These are phyloP conservation scores for Parnassius glacialis DNA, from an alignment of 2,888 invertebrate genomes.

Conservation along the genomic window DNA sequence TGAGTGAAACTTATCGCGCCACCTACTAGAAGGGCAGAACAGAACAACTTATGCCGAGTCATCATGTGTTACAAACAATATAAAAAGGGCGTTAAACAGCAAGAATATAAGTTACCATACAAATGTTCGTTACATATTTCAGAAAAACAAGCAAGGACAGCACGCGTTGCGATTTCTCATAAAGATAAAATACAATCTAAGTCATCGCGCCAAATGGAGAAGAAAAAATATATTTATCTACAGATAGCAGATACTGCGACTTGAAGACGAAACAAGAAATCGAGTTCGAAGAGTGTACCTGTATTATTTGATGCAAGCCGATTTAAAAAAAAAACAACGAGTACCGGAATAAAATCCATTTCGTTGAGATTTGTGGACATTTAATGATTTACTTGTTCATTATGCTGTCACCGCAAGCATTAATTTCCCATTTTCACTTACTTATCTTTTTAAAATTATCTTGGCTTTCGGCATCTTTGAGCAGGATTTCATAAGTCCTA, in stretches of 20 bases:
- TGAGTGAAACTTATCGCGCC: too few species aligned
- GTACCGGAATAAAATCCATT: constrained; percentile 20
- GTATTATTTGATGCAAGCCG: constrained; percentile 24
- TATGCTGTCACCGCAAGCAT: constrained; percentile 22
- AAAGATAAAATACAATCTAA: constrained; percentile 79
- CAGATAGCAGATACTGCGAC: constrained; percentile 54
- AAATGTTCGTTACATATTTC: constrained; percentile 44
- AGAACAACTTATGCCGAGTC: too few species aligned
- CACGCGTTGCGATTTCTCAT: constrained; percentile 78
- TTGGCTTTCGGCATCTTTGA: constrained; percentile 12
- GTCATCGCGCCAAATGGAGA: constrained; percentile 70
- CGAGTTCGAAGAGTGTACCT: constrained; percentile 28
- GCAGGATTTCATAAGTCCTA: constrained; percentile 9
- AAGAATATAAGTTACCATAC: constrained; percentile 65
- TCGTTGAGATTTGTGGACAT: constrained; percentile 19
- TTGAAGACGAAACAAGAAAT: constrained; percentile 53
- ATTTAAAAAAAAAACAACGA: constrained; percentile 25
- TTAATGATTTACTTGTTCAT: constrained; percentile 28
- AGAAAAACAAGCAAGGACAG: constrained; percentile 63
- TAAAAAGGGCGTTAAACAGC: constrained; percentile 29
- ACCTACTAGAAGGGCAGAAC: too few species aligned
- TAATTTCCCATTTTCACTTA: constrained; percentile 23
- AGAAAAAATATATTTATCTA: constrained; percentile 73
- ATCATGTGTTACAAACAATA: too few species aligned
- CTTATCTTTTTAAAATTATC: constrained; percentile 20